phyloP scores from a whole-genome alignment of 2,797 vertebrate species.

The Arnoldichthys spilopterus region DNA sequence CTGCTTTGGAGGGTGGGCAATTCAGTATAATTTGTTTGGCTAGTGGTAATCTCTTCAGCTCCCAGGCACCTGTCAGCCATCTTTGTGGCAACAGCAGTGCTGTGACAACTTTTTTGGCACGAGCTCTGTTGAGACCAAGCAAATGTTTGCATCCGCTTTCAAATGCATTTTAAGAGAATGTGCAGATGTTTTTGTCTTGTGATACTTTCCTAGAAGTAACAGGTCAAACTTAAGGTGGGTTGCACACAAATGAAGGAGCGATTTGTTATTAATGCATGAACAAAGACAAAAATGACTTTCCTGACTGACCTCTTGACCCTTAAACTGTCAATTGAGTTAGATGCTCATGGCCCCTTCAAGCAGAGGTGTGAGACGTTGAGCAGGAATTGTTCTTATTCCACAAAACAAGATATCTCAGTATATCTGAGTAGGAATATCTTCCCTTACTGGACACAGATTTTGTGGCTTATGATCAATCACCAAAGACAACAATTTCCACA shows the following conservation, averaged over 20 bases:
- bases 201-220: not conserved
- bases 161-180: conserved; percentile 4
- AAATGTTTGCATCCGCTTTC: conserved; percentile 12
- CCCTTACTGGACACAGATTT: not conserved
- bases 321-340: not conserved
- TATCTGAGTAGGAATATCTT: too few relatives aligned
- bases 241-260: not conserved
- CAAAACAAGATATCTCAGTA: not conserved
- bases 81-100: conserved; percentile 14
- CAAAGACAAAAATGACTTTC: not conserved
- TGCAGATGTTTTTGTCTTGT: not conserved
- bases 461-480: not conserved
- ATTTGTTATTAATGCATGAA: not conserved
- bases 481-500: not conserved
- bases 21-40: not conserved
- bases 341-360: too few relatives aligned
- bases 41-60: conserved; percentile 10
- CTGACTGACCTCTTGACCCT: not conserved
- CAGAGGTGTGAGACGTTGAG: too few relatives aligned
- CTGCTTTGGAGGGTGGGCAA: not conserved
- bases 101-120: conserved; percentile 37
- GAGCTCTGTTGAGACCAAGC: conserved; percentile 12
- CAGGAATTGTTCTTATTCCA: not conserved
- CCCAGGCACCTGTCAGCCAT: not conserved
- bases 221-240: not conserved